These are phyloP conservation scores for Drosophila niveifrons DNA, from an alignment of 2,888 invertebrate species.

Conservation along the genomic window DNA sequence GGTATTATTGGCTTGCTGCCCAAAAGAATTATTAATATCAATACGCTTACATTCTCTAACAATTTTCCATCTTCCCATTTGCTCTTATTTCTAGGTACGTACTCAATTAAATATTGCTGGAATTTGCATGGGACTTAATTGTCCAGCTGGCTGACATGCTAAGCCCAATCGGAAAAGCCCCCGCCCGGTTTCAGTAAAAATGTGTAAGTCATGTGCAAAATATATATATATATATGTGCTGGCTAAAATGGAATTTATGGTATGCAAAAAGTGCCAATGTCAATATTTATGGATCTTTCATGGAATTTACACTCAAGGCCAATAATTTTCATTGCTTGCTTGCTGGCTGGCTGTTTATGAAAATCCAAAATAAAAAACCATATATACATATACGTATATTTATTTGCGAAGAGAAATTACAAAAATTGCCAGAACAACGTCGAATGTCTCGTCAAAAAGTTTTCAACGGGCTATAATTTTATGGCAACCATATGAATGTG, in stretches of 20 bases:
- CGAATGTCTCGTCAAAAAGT: slow-evolving; percentile 63
- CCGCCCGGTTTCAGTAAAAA: background rate
- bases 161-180: background rate
- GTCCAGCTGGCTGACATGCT: slow-evolving; percentile 5
- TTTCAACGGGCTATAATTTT: slow-evolving; percentile 72
- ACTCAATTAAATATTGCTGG: slow-evolving; percentile 14
- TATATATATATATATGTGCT: too few relatives aligned
- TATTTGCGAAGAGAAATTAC: slow-evolving; percentile 32
- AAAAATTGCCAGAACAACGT: slow-evolving; percentile 51
- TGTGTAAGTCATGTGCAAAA: slow-evolving; percentile 45
- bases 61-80: slow-evolving; percentile 5
- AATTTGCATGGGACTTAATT: slow-evolving; percentile 16
- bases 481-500: slow-evolving; percentile 50
- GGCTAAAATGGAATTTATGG: slow-evolving; percentile 34
- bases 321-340: slow-evolving; percentile 41
- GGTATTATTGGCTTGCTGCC: background rate
- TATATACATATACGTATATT: background rate
- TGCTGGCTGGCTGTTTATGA: background rate
- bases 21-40: background rate
- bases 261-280: slow-evolving; percentile 53
- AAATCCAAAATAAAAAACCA: slow-evolving; percentile 13
- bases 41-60: slow-evolving; percentile 6
- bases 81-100: slow-evolving; percentile 60
- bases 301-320: slow-evolving; percentile 66
- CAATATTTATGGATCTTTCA: slow-evolving; percentile 62